Conservation (phyloP, 2,797 vertebrate genomes). For the Labroides dimidiatus region DNA sequence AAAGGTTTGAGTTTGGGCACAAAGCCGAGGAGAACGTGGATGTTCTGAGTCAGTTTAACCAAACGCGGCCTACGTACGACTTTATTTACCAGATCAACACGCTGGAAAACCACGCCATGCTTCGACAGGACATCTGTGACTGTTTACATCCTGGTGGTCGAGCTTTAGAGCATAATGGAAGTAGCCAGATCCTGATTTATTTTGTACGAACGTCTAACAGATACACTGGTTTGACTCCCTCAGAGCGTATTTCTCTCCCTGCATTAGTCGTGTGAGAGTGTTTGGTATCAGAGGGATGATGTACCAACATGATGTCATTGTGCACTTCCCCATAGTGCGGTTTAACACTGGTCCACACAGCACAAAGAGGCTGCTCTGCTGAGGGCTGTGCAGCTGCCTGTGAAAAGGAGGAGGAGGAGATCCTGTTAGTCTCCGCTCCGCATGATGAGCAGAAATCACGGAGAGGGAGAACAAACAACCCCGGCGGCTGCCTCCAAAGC, state of each 20-base stretch:
- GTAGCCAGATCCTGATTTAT: no score
- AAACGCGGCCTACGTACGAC: no score
- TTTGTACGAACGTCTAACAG: no score
- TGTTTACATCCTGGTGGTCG: no score
- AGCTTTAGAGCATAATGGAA: no score
- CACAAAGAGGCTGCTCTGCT: conserved; percentile 39
- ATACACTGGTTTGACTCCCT: no score
- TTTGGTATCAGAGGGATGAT: conserved; percentile 4
- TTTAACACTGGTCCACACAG: conserved; percentile 10
- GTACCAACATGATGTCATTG: neutral
- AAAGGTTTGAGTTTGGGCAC: neutral
- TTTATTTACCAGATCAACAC: neutral
- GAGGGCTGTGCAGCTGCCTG: conserved; percentile 28
- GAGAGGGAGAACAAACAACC: conserved; percentile 37
- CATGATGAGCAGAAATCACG: conserved; percentile 40
- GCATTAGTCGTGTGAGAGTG: neutral
- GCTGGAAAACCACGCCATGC: no score
- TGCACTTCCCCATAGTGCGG: no score
- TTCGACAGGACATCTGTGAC: no score
- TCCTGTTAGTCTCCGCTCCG: conserved; percentile 35
- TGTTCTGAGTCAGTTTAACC: no score
- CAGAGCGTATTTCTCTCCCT: neutral
- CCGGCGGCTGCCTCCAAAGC: conserved; percentile 47
- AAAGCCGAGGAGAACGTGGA: neutral
- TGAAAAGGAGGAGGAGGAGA: conserved; percentile 44